Conservation (phyloP, 2,113 vertebrate genomes). For the Formicarius rufipectus region DNA sequence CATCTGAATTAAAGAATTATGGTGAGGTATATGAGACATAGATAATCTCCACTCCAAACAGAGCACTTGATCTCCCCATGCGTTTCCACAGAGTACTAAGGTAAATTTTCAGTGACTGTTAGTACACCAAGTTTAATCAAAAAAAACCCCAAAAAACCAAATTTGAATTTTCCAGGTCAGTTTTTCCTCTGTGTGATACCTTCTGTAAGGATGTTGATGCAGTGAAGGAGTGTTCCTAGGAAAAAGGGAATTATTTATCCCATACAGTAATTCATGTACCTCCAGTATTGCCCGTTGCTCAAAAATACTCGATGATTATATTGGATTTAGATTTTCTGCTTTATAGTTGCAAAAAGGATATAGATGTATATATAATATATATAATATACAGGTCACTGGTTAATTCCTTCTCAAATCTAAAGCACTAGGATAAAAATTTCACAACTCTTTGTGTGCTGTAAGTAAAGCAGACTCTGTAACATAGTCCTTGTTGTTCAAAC, state of each 20-base stretch:
- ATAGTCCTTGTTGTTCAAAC: not conserved
- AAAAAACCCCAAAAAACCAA: too few species aligned
- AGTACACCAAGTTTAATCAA: not conserved
- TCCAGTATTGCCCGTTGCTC: not conserved
- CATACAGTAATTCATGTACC: not conserved
- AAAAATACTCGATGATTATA: not conserved
- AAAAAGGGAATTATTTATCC: not conserved
- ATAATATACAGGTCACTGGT: not conserved
- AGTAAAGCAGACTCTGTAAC: not conserved
- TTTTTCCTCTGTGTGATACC: not conserved
- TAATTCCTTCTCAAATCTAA: not conserved
- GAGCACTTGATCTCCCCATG: not conserved
- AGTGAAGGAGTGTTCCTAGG: not conserved
- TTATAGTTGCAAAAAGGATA: not conserved
- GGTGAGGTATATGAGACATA: not conserved
- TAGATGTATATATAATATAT: not conserved
- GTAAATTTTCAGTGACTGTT: not conserved
- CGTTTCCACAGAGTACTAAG: not conserved
- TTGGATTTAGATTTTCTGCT: not conserved
- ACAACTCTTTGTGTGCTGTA: not conserved
- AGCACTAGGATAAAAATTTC: not conserved
- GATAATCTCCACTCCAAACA: not conserved
- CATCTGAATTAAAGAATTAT: not conserved
- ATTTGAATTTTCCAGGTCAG: accelerated
- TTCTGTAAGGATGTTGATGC: not conserved